Percentiles rank a stretch among this genome's conserved stretches.
Conservation (phyloP, 2,888 invertebrate species). For the Trichacis sp. region DNA sequence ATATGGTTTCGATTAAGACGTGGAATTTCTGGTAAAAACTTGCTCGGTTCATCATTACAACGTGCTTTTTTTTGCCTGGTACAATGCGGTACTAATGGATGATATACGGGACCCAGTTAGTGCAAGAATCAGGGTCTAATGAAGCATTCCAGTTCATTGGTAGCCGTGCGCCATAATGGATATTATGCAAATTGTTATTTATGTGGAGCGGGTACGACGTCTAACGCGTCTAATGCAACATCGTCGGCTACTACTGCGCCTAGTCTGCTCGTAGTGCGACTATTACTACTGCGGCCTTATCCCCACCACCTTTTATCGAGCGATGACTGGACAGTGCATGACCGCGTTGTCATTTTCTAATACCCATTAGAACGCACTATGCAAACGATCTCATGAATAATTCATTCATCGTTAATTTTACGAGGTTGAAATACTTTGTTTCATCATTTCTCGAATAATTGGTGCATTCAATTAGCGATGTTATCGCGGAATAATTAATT, state of each 20-base stretch:
- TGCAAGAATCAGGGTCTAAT: slow-evolving; percentile 42
- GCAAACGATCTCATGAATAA: slow-evolving; percentile 19
- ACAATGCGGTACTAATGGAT: slow-evolving; percentile 42
- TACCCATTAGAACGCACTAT: slow-evolving; percentile 23
- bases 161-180: slow-evolving; percentile 37
- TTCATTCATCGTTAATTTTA: too few species aligned
- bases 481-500: too few species aligned
- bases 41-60: background rate
- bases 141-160: slow-evolving; percentile 41
- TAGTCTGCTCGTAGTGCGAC: slow-evolving; percentile 40
- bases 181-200: slow-evolving; percentile 45
- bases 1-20: background rate
- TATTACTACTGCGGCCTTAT: slow-evolving; percentile 41
- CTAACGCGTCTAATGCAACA: slow-evolving; percentile 36
- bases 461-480: too few species aligned
- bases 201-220: slow-evolving; percentile 31
- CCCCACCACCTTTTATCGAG: slow-evolving; percentile 15
- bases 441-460: too few species aligned
- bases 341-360: slow-evolving; percentile 28
- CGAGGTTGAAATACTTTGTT: too few species aligned
- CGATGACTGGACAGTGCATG: slow-evolving; percentile 29
- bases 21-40: background rate
- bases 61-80: slow-evolving; percentile 16
- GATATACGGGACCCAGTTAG: slow-evolving; percentile 38
- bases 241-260: slow-evolving; percentile 35